These are phyloP conservation scores for Candidula unifasciata DNA, from an alignment of 2,888 invertebrate species.

Conservation along the genomic window DNA sequence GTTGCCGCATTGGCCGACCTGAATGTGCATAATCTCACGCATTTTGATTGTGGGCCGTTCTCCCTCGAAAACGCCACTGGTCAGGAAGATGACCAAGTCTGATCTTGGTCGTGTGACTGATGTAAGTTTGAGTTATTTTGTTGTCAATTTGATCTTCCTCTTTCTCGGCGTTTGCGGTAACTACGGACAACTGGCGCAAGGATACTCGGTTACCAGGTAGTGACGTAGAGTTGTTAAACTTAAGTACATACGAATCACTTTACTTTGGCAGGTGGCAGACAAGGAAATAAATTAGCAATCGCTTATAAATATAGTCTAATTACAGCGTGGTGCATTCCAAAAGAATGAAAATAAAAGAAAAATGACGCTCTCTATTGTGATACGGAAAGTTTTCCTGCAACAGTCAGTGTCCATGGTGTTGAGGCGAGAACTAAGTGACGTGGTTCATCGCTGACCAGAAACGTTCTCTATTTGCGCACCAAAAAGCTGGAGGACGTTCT, in stretches of 20 bases:
- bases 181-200: conserved; percentile 6
- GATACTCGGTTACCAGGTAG: background rate
- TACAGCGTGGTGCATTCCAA: no score
- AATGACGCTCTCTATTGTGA: background rate
- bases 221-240: background rate
- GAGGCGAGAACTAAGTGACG: background rate
- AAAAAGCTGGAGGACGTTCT: no score
- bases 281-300: no score
- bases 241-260: background rate
- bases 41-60: conserved; percentile 29
- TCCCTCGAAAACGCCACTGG: background rate
- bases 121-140: background rate
- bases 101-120: conserved; percentile 4
- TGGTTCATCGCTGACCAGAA: background rate
- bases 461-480: no score
- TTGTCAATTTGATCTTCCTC: background rate
- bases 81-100: conserved; percentile 4
- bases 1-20: conserved; percentile 53
- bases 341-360: background rate
- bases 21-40: conserved; percentile 52
- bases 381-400: background rate
- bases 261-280: no score
- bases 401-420: background rate
- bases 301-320: no score
- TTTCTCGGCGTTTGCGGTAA: background rate